Base-by-base conservation (phyloP, 2,888 invertebrate genomes). In the Hedya salicella region DNA sequence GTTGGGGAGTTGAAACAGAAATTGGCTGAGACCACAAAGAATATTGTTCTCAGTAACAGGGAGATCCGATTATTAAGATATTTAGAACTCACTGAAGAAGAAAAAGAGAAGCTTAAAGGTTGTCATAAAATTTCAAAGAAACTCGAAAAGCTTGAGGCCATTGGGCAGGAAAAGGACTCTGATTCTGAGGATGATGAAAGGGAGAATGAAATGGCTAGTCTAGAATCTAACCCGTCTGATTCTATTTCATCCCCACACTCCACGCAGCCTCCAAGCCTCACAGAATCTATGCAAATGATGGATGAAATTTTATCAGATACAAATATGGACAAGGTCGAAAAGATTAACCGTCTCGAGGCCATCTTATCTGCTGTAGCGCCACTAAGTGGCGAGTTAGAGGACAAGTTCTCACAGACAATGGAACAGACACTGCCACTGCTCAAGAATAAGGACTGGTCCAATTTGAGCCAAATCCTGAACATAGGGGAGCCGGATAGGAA, bases 71-170 rank as follows among this genome's bases (percentile, higher is more conserved):
- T 98, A 68, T 91, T 98, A 70, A 95, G 97, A 79, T 97, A 98
- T 88, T 94, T 98, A 85, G 97, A 97, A 78, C 93, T 98, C 59
- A 97, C 97, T 16, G 97, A 98, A 75, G 97, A 97, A 71, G 98
- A 98, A 80, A 97, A 97, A 78, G 97, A 97, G 75, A 97, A 97
- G 82, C 89, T 98, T 16, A 97, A 97, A 85, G 96, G 97, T 40
- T 96, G 96, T 59, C 96, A 97, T 78, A 98, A 98, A 91, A 98
- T 98, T 69, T 98, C 98, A 0, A 96, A 96, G 79, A 98, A 98
- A 83, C 88, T 98, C 68, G 98, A 98, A 80, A 97, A 98, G 87
- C 93, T 98, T 70, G 97, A 97, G 87, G 96, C 95, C 71, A 94
- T 95, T 71, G 95, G 95, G 14, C 96, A 96, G 77, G 96, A 96